Evolutionary conservation across 2,797 vertebrate genomes (phyloP), one percentile per base, ranked within the genome.

Genomic region (Cichlasoma orientale): DNA sequence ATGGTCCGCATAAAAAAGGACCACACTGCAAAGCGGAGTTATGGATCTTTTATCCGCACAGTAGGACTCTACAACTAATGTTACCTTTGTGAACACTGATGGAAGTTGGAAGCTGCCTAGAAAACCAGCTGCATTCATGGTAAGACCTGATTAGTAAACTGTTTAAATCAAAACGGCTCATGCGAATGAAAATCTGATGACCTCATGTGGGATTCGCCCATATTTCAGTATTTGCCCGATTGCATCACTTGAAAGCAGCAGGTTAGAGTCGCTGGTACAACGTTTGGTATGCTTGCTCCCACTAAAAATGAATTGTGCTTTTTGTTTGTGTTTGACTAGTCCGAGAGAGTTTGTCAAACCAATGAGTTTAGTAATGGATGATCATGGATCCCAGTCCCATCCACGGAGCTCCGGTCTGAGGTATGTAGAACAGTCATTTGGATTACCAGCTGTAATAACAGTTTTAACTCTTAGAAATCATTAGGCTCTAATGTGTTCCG

Each of bases 351-450:
- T 85, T 77, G 82, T 90, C 73, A 92, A 90, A 83, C 87, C 88
- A 23, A 69, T 92, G 88, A 92, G 86, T 86, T 87, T 92, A 79
- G 94, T 91, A 82, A 95, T 95, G 95, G 95, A 95, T 85, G 93
- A 94, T 74, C 89, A 82, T 54, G 91, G 90, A 92, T 89, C 90
- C 59, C 93, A 92, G 78, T 84, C 89, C 14, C 90, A 88, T 92
- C 86, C 89, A 75, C 83, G 90, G 79, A 90, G 86, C 79, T 85
- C 94, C 53, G 85, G 70, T 79, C 75, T 87, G 91, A 94, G 96
- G 96, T 96, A 95, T 75, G 91, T 86, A 16, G 13, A 41, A 54
- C 72, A 79, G 70, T 82, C 78, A 80, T 80, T 66, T 73, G 63
- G 53, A 69, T 75, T 57, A 38, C 18, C 72, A 77, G 79, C 79